These are phyloP conservation scores for Tenebrosternarchus preto DNA, from an alignment of 2,113 vertebrate genomes.

Conservation along the genomic window DNA sequence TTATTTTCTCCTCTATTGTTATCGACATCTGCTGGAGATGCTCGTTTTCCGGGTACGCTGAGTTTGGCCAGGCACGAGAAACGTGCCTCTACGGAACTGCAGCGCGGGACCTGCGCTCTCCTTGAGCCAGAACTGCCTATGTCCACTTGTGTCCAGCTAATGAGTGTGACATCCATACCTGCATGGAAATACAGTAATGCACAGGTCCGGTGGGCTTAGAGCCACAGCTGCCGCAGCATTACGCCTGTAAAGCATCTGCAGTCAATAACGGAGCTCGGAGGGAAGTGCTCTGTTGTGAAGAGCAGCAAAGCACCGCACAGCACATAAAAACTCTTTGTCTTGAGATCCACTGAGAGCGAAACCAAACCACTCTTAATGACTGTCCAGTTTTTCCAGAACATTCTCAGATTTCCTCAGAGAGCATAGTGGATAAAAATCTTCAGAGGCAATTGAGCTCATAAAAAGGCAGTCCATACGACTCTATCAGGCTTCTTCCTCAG, in stretches of 20 bases:
- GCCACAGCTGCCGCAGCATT: constrained; percentile 29
- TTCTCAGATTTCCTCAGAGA: constrained; percentile 10
- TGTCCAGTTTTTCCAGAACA: background rate
- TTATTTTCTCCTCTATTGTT: background rate
- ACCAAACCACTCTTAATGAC: constrained; percentile 10
- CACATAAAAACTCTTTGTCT: background rate
- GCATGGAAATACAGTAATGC: constrained; percentile 10
- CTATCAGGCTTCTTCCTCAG: background rate
- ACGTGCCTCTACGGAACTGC: background rate
- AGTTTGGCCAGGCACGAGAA: background rate
- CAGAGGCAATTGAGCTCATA: background rate
- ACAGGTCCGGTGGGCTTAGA: constrained; percentile 21
- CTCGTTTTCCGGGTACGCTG: background rate
- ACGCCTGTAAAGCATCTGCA: constrained; percentile 21
- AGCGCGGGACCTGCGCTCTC: constrained; percentile 2
- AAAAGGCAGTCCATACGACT: background rate
- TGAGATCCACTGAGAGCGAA: background rate
- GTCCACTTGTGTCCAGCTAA: background rate
- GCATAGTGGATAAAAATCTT: background rate
- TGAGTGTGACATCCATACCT: constrained; percentile 11
- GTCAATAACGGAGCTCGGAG: constrained; percentile 24
- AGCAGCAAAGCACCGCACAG: background rate
- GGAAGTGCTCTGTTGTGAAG: constrained; percentile 19
- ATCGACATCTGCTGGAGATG: background rate
- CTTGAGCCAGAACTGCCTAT: background rate